These are phyloP conservation scores for Dynastes tityus DNA, from an alignment of 2,888 invertebrate genomes.

Conservation along the genomic window DNA sequence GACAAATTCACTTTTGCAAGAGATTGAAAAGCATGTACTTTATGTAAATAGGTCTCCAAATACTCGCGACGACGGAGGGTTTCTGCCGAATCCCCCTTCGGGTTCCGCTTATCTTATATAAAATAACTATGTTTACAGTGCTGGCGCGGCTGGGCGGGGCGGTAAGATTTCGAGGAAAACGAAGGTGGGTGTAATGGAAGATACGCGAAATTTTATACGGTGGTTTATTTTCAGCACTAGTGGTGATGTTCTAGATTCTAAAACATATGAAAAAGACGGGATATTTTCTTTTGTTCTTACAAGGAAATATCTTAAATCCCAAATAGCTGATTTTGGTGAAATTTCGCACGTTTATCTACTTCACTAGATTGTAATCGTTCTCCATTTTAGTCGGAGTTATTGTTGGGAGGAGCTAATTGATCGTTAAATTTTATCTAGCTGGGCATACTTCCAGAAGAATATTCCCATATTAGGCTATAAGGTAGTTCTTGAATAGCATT, in stretches of 20 bases:
- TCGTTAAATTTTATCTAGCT: too few relatives aligned
- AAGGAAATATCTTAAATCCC: too few relatives aligned
- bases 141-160: slow-evolving; percentile 20
- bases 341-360: too few relatives aligned
- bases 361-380: neutral
- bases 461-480: too few relatives aligned
- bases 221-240: slow-evolving; percentile 42
- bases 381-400: too few relatives aligned
- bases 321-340: too few relatives aligned
- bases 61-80: slow-evolving; percentile 21
- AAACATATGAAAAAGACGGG: neutral
- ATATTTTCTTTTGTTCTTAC: neutral
- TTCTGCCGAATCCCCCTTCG: slow-evolving; percentile 42
- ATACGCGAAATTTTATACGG: neutral
- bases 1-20: slow-evolving; percentile 44
- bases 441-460: too few relatives aligned
- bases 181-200: slow-evolving; percentile 44
- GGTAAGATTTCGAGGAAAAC: slow-evolving; percentile 45
- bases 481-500: too few relatives aligned
- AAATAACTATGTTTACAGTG: slow-evolving; percentile 57
- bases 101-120: slow-evolving; percentile 57
- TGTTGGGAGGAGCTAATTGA: too few relatives aligned
- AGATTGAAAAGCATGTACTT: slow-evolving; percentile 55
- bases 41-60: slow-evolving; percentile 55
- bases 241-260: too few relatives aligned